Percentiles rank a stretch among this genome's conserved stretches.
phyloP scores from a whole-genome alignment of 2,888 invertebrate species.

The Hofmannophila pseudospretella region DNA sequence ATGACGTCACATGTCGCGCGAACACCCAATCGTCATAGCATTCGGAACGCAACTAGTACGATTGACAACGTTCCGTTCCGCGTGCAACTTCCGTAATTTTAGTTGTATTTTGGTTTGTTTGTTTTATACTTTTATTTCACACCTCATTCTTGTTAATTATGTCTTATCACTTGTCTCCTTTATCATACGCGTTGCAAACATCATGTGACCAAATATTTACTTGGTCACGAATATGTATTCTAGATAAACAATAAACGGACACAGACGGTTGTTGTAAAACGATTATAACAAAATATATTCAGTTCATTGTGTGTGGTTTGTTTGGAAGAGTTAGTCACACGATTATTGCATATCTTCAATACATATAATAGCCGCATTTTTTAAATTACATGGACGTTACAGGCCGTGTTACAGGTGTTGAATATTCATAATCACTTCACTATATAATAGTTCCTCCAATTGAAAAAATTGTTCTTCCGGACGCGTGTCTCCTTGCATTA shows the following conservation, averaged over 20 bases:
- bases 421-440: too few species aligned
- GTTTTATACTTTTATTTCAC: constrained; percentile 12
- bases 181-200: constrained; percentile 4
- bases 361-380: neutral
- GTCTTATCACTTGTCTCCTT: constrained; percentile 1
- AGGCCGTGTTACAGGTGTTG: neutral
- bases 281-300: constrained; percentile 31
- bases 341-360: constrained; percentile 15
- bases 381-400: neutral
- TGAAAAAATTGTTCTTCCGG: too few species aligned
- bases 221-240: constrained; percentile 6
- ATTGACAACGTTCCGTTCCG: constrained; percentile 40
- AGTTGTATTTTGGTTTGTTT: too few species aligned
- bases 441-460: too few species aligned
- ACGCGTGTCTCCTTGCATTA: too few species aligned
- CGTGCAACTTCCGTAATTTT: constrained; percentile 23
- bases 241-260: constrained; percentile 9
- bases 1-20: constrained; percentile 1
- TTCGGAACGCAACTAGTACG: constrained; percentile 41
- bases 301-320: constrained; percentile 29
- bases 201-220: constrained; percentile 7
- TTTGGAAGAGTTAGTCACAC: constrained; percentile 29
- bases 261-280: constrained; percentile 20
- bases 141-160: constrained; percentile 1
- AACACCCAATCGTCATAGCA: constrained; percentile 24